phyloP scores from a whole-genome alignment of 1,140 invertebrate species.

The Gonatopus flavifemur region DNA sequence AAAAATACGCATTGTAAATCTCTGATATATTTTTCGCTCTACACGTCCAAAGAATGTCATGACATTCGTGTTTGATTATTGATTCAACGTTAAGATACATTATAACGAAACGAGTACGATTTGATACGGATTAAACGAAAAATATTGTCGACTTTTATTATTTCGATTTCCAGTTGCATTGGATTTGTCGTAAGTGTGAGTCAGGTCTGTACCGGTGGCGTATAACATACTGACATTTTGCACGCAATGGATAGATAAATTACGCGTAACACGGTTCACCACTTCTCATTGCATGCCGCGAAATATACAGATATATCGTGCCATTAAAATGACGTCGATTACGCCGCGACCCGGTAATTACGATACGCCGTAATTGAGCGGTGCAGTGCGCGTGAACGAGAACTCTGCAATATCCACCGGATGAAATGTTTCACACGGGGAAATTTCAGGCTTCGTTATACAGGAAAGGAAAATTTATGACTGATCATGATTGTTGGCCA shows the following conservation, averaged over 20 bases:
- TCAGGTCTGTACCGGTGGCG: not conserved
- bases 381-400: not conserved
- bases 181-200: not conserved
- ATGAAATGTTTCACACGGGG: not conserved
- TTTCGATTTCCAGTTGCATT: not conserved
- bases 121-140: too few relatives aligned
- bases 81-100: too few relatives aligned
- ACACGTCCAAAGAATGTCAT: too few relatives aligned
- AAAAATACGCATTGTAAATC: too few relatives aligned
- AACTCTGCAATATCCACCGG: not conserved
- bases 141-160: slow-evolving; percentile 2
- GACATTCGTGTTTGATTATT: too few relatives aligned
- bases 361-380: slow-evolving; percentile 13
- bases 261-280: not conserved
- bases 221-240: too few relatives aligned
- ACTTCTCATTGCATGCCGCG: slow-evolving; percentile 3
- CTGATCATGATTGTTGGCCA: not conserved
- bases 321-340: slow-evolving; percentile 13
- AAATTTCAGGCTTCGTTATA: not conserved
- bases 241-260: not conserved
- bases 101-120: too few relatives aligned
- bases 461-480: slow-evolving; percentile 12
- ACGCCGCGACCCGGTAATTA: slow-evolving; percentile 12
- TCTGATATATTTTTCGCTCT: too few relatives aligned
- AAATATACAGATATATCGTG: slow-evolving; percentile 6